Percentiles rank a stretch among this genome's conserved stretches.
Conservation (phyloP, 1,140 invertebrate genomes). For the Zaprionus camerounensis region DNA sequence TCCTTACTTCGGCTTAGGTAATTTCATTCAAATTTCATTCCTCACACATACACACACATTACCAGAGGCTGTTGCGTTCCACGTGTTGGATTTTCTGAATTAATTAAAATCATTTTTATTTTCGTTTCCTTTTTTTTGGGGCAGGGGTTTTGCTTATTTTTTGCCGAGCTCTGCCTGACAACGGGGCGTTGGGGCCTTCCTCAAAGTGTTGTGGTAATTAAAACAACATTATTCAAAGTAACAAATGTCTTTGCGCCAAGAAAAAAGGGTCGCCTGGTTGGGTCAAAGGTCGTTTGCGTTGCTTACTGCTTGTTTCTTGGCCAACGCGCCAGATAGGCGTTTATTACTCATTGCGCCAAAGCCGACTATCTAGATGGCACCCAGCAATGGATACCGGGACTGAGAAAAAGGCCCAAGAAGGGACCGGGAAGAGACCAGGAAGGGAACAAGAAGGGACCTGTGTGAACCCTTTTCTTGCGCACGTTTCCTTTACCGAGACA, state of each 20-base stretch:
- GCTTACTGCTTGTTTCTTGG: slow-evolving; percentile 45
- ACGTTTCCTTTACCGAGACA: slow-evolving; percentile 41
- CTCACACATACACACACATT: slow-evolving; percentile 33
- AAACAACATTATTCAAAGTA: slow-evolving; percentile 80
- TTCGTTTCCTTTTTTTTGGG: slow-evolving; percentile 28
- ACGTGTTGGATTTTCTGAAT: slow-evolving; percentile 47
- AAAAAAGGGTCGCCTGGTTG: slow-evolving; percentile 50
- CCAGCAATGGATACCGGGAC: slow-evolving; percentile 15
- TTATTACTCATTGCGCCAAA: slow-evolving; percentile 55
- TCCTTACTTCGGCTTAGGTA: slow-evolving; percentile 43
- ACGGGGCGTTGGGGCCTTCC: slow-evolving; percentile 17
- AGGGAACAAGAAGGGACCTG: not conserved
- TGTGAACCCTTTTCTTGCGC: slow-evolving; percentile 49
- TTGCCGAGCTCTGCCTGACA: slow-evolving; percentile 23
- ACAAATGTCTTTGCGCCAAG: slow-evolving; percentile 41
- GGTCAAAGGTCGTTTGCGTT: slow-evolving; percentile 43
- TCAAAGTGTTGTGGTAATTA: slow-evolving; percentile 76
- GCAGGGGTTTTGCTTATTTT: slow-evolving; percentile 32
- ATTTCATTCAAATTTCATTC: slow-evolving; percentile 66
- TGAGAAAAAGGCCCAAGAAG: not conserved
- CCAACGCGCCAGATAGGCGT: slow-evolving; percentile 61
- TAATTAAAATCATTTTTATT: slow-evolving; percentile 73
- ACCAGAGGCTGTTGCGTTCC: slow-evolving; percentile 54
- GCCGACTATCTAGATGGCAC: slow-evolving; percentile 62
- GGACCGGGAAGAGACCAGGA: not conserved